A percentile compares a stretch with the other conserved stretches of the same genome.
Evolutionary conservation across 2,113 vertebrate species (phyloP).

Genomic region (Thryonomys swinderianus): DNA sequence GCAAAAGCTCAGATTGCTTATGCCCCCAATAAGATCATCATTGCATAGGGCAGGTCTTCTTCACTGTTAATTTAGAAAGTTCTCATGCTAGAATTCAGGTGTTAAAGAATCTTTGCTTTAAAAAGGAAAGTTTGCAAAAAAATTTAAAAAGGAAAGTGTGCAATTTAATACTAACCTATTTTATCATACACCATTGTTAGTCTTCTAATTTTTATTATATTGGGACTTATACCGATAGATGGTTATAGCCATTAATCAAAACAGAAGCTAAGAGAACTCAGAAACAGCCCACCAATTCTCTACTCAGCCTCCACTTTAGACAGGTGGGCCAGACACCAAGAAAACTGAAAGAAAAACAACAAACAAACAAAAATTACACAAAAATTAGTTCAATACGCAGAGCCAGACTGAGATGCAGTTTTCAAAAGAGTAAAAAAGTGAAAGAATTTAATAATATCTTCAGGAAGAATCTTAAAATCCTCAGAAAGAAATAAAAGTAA

Average conservation of each 20-base stretch:
- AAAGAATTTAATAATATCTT: not conserved
- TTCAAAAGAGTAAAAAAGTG: not conserved
- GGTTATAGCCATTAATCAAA: not conserved
- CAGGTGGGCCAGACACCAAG: not conserved
- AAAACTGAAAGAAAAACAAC: not conserved
- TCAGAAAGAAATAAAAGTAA: not conserved
- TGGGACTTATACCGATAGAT: not conserved
- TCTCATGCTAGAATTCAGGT: not conserved
- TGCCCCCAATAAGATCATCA: too few species aligned
- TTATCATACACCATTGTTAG: not conserved
- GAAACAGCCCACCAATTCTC: not conserved
- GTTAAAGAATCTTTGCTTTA: not conserved
- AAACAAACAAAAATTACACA: too few species aligned
- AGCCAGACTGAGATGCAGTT: not conserved
- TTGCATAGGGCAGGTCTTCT: not conserved
- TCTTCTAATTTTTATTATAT: conserved; percentile 10
- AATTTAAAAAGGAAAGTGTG: too few species aligned
- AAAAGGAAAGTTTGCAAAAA: conserved; percentile 21
- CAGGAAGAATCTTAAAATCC: not conserved
- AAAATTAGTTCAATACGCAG: not conserved
- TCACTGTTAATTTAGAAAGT: not conserved
- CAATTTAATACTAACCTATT: not conserved
- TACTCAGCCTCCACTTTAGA: not conserved
- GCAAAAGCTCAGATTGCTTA: not conserved
- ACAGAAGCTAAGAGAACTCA: not conserved